Base-by-base conservation (phyloP, 2,888 invertebrate genomes). In the Ischnura elegans region DNA sequence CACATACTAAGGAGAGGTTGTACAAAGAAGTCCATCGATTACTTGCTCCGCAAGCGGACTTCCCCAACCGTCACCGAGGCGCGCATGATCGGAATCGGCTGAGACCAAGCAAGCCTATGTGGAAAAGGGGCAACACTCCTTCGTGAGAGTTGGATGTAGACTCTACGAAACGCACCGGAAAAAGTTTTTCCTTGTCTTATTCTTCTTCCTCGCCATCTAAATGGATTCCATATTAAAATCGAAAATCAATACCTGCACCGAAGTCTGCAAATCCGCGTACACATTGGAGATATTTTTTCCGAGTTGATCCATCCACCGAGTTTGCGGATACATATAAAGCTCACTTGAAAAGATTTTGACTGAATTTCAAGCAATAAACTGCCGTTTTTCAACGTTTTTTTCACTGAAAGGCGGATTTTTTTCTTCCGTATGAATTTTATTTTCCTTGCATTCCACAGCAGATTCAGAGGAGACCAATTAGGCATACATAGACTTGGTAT, bases 31-130 rank as follows among this genome's bases (percentile, higher is more conserved):
- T 3, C 87, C 43, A 90, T 90, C 90, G 90, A 90, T 90, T 90
- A 90, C 61, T 90, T 43, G 90, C 45, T 43, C 61, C 90, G 90
- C 61, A 90, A 90, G 90, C 55, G 90, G 90, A 16, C 90, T 90
- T 90, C 66, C 90, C 90, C 90, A 90, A 61, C 55, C 61, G 90
- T 90, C 90, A 90, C 55, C 66, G 36, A 10, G 45, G 29, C 61
- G 90, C 90, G 90, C 90, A 90, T 90, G 90, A 66, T 61, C 90
- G 66, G 55, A 43, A 21, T 66, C 61, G 21, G 19, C 61, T 66
- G 61, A 25, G 76, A 76, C n/a, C n/a, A n/a, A 61, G 13, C 76
- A n/a, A 76, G 76, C 76, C 36, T n/a, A 8, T 36, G 76, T 36
- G 29, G 76, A 36, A 76, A 36, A 76, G 76, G 36, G 76, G 36